Conservation (phyloP, 2,113 vertebrate genomes). For the Isichthys henryi region DNA sequence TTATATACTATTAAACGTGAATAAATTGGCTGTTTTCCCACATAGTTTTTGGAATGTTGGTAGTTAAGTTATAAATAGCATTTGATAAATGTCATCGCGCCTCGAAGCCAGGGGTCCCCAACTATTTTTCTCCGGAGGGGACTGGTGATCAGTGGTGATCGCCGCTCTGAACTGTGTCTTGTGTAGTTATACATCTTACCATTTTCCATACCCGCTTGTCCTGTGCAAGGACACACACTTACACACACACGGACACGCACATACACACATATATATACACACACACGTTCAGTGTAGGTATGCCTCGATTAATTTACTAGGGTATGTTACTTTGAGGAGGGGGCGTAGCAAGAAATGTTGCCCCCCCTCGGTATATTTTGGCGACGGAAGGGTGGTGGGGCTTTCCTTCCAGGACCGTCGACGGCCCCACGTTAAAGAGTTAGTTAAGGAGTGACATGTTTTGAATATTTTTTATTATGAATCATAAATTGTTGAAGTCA, state of each 20-base stretch:
- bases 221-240: too few species aligned
- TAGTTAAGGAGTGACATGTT: background rate
- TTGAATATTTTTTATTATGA: background rate
- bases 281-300: background rate
- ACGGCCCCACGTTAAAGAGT: background rate
- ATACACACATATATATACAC: too few species aligned
- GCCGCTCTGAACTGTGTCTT: too few species aligned
- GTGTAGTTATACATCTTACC: too few species aligned
- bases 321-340: background rate
- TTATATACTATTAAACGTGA: background rate
- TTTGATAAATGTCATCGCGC: background rate
- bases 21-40: background rate
- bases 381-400: background rate
- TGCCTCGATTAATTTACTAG: background rate
- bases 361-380: background rate
- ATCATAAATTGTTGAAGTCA: background rate
- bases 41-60: background rate
- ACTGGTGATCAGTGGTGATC: background rate
- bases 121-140: background rate
- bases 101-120: background rate
- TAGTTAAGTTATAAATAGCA: background rate
- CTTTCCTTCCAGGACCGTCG: background rate
- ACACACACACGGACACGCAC: too few species aligned
- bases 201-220: too few species aligned
- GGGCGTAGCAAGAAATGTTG: background rate